Evolutionary conservation across 2,888 invertebrate genomes (phyloP).

Genomic region (Drosophila ezoana): DNA sequence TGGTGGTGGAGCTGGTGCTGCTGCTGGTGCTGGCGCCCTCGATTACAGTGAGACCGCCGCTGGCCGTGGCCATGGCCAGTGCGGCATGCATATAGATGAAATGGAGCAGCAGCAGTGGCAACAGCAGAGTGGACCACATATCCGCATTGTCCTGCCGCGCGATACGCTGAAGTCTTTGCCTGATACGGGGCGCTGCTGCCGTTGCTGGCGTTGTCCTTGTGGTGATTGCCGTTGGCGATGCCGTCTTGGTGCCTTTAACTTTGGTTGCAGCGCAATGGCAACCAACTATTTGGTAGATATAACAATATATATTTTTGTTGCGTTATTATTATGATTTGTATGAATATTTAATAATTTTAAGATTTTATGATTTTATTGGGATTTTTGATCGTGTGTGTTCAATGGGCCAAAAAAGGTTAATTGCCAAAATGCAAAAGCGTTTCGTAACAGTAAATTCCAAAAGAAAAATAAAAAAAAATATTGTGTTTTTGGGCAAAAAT

Average conservation of each 20-base stretch:
- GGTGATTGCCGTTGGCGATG: conserved; percentile 43
- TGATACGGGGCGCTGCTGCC: conserved; percentile 12
- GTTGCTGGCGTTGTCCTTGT: conserved; percentile 33
- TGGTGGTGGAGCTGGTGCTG: conserved; percentile 16
- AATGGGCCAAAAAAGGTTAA: conserved; percentile 34
- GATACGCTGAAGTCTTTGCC: conserved; percentile 11
- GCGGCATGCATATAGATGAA: conserved; percentile 35
- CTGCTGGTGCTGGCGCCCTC: conserved; percentile 49
- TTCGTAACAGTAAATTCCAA: conserved; percentile 24
- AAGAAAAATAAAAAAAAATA: conserved; percentile 6
- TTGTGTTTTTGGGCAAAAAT: conserved; percentile 24
- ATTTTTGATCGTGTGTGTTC: conserved; percentile 50
- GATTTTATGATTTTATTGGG: conserved; percentile 21
- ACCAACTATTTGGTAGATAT: conserved; percentile 61
- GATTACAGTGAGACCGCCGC: conserved; percentile 64
- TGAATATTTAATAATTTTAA: conserved; percentile 15
- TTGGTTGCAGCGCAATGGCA: conserved; percentile 78
- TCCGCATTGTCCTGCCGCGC: conserved; percentile 65
- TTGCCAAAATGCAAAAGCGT: conserved; percentile 28
- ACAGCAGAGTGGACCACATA: conserved; percentile 63
- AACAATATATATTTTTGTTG: conserved; percentile 17
- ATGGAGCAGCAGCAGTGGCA: conserved; percentile 61
- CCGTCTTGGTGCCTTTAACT: conserved; percentile 75
- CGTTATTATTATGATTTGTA: conserved; percentile 11
- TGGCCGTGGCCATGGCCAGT: conserved; percentile 42